These are phyloP conservation scores for Chaetura pelagica DNA, from an alignment of 2,113 vertebrate genomes.

Conservation along the genomic window DNA sequence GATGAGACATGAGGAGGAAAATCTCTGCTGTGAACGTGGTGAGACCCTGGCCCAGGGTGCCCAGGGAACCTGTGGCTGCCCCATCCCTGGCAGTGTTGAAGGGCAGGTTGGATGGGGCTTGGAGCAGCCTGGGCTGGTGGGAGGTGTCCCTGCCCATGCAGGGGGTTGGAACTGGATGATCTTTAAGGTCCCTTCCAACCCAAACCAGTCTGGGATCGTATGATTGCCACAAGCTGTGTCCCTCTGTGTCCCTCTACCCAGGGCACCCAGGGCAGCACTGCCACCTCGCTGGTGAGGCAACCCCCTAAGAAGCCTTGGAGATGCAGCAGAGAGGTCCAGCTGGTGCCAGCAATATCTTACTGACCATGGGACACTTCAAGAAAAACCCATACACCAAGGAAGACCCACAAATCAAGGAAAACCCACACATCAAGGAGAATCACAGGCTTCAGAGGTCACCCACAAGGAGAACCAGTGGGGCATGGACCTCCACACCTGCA, in stretches of 20 bases:
- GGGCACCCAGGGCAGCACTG: too few relatives aligned
- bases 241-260: background rate
- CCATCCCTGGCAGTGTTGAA: too few relatives aligned
- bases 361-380: background rate
- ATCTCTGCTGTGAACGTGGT: too few relatives aligned
- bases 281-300: background rate
- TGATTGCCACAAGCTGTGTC: accelerated
- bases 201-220: too few relatives aligned
- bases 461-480: background rate
- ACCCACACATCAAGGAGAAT: background rate
- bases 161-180: too few relatives aligned
- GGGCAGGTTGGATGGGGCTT: too few relatives aligned
- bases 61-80: too few relatives aligned
- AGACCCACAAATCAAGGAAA: background rate
- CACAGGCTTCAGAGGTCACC: background rate
- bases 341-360: background rate
- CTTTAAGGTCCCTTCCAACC: too few relatives aligned
- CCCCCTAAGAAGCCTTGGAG: background rate
- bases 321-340: background rate
- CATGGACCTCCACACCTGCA: background rate
- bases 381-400: background rate
- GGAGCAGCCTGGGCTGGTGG: too few relatives aligned
- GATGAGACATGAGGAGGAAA: too few relatives aligned
- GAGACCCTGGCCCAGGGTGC: too few relatives aligned
- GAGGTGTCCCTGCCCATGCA: too few relatives aligned